Evolutionary conservation across 2,888 invertebrate genomes (phyloP), one percentile per base, ranked within the genome.

Genomic region (Mimas tiliae): DNA sequence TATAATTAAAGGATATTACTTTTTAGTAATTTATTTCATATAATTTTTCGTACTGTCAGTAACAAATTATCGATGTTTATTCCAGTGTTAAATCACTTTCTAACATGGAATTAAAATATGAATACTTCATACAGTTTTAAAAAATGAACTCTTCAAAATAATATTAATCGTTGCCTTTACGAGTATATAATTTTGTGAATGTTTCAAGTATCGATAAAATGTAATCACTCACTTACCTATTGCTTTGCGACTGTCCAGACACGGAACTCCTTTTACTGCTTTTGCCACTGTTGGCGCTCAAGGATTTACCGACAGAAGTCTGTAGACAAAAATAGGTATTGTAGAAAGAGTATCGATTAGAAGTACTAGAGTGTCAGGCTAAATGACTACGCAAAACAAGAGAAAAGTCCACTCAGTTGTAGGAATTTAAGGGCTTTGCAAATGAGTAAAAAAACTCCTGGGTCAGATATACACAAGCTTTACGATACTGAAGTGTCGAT

Each of bases 201-300:
- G 9, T 16, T 38, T 38, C 3, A 16, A 55, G 16, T 42, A 16
- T 58, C 58, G 58, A 58, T 58, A 58, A 58, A 58, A 38, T 9
- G n/a, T 70, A 66, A 45, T 69, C 68, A 78, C 73, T n/a, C 58
- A 84, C 91, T 87, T 83, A 93, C 93, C 93, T 89, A 85, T 90
- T 82, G 74, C 82, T 91, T 77, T 92, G 93, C 58, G 93, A 93
- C 74, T 90, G 91, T 69, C 93, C 86, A 52, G 93, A 93, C 1
- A 93, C 91, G 1, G 93, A 93, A 72, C 93, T 93, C 0, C 93
- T 81, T 71, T 93, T 93, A 78, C 93, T 92, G 72, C 89, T 88
- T 72, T 93, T 93, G 4, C 93, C 91, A 75, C 93, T 91, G 51
- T 80, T 88, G 0, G 93, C 90, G 67, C 91, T 93, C 19, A 93